Percentiles rank a stretch among this genome's conserved stretches.
phyloP scores from a whole-genome alignment of 2,113 vertebrate species.

The Falco punctatus region DNA sequence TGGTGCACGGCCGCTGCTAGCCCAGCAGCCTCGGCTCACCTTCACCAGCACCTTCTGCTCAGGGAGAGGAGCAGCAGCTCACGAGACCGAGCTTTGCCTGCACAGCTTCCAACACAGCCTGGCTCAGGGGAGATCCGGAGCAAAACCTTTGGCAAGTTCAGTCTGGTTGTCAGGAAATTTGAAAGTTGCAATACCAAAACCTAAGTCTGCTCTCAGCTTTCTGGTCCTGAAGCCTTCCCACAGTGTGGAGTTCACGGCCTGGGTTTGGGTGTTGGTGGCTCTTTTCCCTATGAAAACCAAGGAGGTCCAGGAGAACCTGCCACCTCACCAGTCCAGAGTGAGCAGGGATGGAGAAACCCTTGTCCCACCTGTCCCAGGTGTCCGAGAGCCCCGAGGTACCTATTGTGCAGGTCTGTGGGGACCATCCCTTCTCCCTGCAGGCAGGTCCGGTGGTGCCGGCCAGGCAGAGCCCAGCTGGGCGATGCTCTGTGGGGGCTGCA shows the following conservation, averaged over 20 bases:
- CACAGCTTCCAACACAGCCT: background rate
- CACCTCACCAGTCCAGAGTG: background rate
- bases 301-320: background rate
- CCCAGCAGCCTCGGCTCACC: accelerated
- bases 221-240: background rate
- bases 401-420: accelerated
- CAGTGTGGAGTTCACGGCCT: accelerated
- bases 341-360: background rate
- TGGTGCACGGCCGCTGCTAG: background rate
- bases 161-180: too few relatives aligned
- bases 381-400: background rate
- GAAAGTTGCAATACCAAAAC: background rate
- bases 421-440: background rate
- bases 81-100: accelerated
- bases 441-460: background rate
- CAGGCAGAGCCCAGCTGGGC: background rate
- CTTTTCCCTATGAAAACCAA: background rate
- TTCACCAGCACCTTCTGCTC: background rate
- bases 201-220: background rate
- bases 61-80: background rate
- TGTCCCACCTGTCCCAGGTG: background rate
- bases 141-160: background rate
- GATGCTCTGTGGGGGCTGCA: background rate
- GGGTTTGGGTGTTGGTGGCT: background rate
- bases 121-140: background rate